phyloP scores from a whole-genome alignment of 1,140 invertebrate species.

The Polypedilum pembai region DNA sequence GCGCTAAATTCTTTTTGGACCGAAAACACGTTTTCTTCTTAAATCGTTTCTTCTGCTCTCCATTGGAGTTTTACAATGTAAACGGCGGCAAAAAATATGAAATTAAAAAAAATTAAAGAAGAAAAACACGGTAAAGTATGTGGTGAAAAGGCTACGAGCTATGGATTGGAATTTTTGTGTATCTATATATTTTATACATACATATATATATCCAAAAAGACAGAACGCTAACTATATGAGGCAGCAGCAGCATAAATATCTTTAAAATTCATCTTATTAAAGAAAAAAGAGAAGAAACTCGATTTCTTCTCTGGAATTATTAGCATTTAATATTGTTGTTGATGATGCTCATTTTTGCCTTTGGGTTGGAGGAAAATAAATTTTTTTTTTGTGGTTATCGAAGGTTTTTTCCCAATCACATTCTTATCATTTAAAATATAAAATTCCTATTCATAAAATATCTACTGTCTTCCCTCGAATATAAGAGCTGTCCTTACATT shows the following conservation, averaged over 20 bases:
- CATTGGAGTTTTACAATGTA: not conserved
- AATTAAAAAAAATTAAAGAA: slow-evolving; percentile 15
- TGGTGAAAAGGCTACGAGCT: slow-evolving; percentile 26
- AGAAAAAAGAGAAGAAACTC: not conserved
- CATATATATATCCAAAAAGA: slow-evolving; percentile 3
- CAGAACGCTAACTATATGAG: slow-evolving; percentile 21
- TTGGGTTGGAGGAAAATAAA: not conserved
- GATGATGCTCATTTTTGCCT: slow-evolving; percentile 4
- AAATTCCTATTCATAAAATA: too few relatives aligned
- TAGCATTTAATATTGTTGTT: slow-evolving; percentile 25
- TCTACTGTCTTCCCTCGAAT: too few relatives aligned
- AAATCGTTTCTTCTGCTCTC: not conserved
- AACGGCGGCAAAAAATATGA: slow-evolving; percentile 2
- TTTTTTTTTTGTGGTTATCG: not conserved
- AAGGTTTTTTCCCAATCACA: too few relatives aligned
- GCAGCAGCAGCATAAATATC: slow-evolving; percentile 16
- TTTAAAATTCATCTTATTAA: slow-evolving; percentile 26
- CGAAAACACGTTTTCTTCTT: slow-evolving; percentile 12
- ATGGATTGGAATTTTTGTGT: slow-evolving; percentile 21
- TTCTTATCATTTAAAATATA: too few relatives aligned
- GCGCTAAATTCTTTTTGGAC: slow-evolving; percentile 11
- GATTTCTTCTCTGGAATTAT: slow-evolving; percentile 24
- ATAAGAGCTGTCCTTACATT: too few relatives aligned
- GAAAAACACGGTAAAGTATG: not conserved
- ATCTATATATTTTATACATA: not conserved